Evolutionary conservation across 2,113 vertebrate genomes (phyloP).

Genomic region (Calypte anna): DNA sequence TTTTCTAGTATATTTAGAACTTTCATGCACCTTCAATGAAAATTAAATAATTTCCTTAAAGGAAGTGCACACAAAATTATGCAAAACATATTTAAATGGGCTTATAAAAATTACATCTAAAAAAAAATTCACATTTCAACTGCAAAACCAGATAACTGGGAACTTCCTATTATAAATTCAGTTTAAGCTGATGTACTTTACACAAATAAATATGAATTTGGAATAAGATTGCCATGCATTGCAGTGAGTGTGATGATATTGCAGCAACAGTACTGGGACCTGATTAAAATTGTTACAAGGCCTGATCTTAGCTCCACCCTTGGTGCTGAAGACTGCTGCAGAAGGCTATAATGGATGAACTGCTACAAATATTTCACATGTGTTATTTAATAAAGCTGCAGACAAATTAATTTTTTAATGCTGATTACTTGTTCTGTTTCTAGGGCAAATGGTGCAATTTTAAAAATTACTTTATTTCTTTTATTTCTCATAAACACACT

Average conservation of each 20-base stretch:
- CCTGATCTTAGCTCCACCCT: neutral
- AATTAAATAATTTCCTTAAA: constrained; percentile 55
- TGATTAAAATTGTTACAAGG: neutral
- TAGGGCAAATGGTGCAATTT: neutral
- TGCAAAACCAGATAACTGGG: constrained; percentile 39
- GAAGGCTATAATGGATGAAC: neutral
- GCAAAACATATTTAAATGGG: constrained; percentile 15
- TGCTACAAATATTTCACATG: neutral
- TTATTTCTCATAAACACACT: neutral
- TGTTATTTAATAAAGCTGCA: neutral
- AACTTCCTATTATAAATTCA: constrained; percentile 22
- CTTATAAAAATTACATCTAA: constrained; percentile 36
- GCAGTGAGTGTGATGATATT: neutral
- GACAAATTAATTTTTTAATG: neutral
- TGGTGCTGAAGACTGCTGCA: neutral
- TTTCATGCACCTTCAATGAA: constrained; percentile 37
- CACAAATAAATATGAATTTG: neutral
- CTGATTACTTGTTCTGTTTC: neutral
- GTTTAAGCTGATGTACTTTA: neutral
- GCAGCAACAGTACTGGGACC: neutral
- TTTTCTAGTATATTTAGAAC: constrained; percentile 25
- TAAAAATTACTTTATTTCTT: neutral
- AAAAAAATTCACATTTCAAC: constrained; percentile 42
- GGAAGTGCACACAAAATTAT: constrained; percentile 37
- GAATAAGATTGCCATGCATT: neutral